Evolutionary conservation across 2,888 invertebrate species (phyloP).

Genomic region (Euplagia quadripunctaria): DNA sequence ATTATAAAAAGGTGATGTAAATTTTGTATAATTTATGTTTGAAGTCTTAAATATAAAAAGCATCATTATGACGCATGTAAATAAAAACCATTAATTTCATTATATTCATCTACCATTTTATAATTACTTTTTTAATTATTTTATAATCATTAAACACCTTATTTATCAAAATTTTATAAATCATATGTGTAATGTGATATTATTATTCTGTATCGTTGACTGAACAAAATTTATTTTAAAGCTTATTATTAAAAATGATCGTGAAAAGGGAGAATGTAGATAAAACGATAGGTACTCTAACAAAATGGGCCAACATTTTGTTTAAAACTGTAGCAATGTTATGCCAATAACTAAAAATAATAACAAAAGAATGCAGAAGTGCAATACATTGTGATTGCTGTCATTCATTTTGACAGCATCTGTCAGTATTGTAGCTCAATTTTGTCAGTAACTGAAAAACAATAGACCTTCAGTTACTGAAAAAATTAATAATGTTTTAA

Average conservation of each 20-base stretch:
- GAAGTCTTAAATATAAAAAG: slow-evolving; percentile 1
- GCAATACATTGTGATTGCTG: slow-evolving; percentile 13
- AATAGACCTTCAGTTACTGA: slow-evolving; percentile 18
- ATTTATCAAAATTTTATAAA: slow-evolving; percentile 32
- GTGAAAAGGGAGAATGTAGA: not conserved
- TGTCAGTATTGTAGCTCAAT: slow-evolving; percentile 24
- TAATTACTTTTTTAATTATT: slow-evolving; percentile 15
- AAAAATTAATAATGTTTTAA: slow-evolving; percentile 18
- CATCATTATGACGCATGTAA: slow-evolving; percentile 36
- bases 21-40: slow-evolving; percentile 13
- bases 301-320: slow-evolving; percentile 17
- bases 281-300: slow-evolving; percentile 23
- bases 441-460: slow-evolving; percentile 16
- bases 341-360: not conserved
- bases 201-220: slow-evolving; percentile 55
- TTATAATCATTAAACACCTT: slow-evolving; percentile 27
- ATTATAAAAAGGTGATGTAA: slow-evolving; percentile 16
- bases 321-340: not conserved
- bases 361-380: not conserved
- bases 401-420: slow-evolving; percentile 26
- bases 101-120: slow-evolving; percentile 9
- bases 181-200: slow-evolving; percentile 41
- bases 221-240: slow-evolving; percentile 53
- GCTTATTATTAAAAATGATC: slow-evolving; percentile 31
- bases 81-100: slow-evolving; percentile 26